phyloP scores from a whole-genome alignment of 35 echinoderm and acorn worm genomes.

The Apostichopus japonicus region DNA sequence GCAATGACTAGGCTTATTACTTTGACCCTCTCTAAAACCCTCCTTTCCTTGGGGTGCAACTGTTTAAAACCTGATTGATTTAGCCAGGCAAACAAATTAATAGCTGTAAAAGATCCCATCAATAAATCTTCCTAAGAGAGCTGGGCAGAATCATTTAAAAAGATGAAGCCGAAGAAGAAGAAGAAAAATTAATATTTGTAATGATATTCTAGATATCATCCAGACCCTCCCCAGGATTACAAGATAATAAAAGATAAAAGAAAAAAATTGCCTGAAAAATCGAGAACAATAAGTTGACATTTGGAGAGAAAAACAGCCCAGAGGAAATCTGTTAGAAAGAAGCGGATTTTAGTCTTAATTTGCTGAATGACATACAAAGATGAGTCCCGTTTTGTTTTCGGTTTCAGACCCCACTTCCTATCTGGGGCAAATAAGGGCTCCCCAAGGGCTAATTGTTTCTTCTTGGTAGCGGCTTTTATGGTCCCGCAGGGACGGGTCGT shows the following conservation, averaged over 20 bases:
- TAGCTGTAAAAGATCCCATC: neutral
- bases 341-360: neutral
- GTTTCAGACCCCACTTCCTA: conserved; percentile 29
- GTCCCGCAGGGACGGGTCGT: neutral
- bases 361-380: conserved; percentile 33
- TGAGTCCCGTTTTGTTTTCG: conserved; percentile 7
- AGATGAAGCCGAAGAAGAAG: neutral
- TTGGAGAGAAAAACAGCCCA: neutral
- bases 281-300: neutral
- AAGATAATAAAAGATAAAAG: neutral
- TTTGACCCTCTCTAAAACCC: neutral
- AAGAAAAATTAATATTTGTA: too few relatives aligned
- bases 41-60: too few relatives aligned
- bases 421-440: conserved; percentile 12
- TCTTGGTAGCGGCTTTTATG: conserved; percentile 10
- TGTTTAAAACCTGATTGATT: neutral
- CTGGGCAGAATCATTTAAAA: neutral
- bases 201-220: neutral
- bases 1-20: neutral
- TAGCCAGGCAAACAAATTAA: neutral
- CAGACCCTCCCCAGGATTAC: neutral
- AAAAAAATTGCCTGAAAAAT: neutral
- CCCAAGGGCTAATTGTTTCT: conserved; percentile 26
- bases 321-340: neutral
- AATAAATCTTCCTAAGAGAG: neutral